Base-by-base conservation (phyloP, 92 coral and sea anemone genomes). In the Epizoanthus rinbou region DNA sequence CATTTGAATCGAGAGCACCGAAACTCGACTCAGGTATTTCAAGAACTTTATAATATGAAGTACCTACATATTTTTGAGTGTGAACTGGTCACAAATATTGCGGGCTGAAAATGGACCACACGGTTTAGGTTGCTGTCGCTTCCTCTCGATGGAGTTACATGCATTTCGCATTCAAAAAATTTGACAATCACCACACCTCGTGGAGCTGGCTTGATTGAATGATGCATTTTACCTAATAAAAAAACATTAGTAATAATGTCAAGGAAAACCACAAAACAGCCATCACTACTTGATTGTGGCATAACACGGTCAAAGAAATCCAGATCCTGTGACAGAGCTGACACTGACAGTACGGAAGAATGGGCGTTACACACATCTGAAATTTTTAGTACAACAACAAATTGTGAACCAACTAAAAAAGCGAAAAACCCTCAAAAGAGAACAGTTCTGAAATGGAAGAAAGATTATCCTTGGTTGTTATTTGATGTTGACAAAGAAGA, bases 201-300 rank as follows among this genome's bases (percentile, higher is more conserved):
- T 28, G 31, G 31, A 28, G 31, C 31, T 28, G 31, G 70, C 70
- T 19, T 64, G 73, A 67, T 16, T 67, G 73, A 67, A 67, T 17
- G 11, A 24, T 67, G 73, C 73, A 67, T 67, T 67, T 67, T 67
- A 67, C 73, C 45, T 67, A 13, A n/a, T 67, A 17, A 67, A 25
- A 60, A 66, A 67, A 67, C 43, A 67, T 67, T 67, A 67, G 5
- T 25, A 25, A 25, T 67, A 67, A 67, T 64, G 17, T 21, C 28
- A 64, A 64, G 66, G 66, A 60, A 60, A 60, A 60, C 19, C 19
- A 60, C 31, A 60, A 60, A 60, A 60, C 66, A 60, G 69, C 69
- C 69, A 64, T 64, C 69, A 11, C 69, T 64, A 25, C 41, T 64
- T 21, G 69, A 64, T 24, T 64, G 69, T 64, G 69, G 69, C 35